Conservation (phyloP, 1,140 invertebrate species). For the Tetragnatha versicolor region DNA sequence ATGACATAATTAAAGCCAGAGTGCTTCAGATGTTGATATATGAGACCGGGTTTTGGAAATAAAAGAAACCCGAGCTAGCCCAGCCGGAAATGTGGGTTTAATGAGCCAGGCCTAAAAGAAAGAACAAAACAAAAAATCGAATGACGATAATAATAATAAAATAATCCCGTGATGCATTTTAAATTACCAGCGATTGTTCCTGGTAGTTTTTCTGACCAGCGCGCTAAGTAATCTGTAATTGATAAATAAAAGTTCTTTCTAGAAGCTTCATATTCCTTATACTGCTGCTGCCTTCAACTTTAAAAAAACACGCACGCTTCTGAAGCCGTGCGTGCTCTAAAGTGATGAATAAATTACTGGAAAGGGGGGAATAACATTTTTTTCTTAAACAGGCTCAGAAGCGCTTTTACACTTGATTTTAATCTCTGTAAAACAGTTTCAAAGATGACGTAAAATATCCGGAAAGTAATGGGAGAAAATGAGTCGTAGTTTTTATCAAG, state of each 20-base stretch:
- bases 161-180: slow-evolving; percentile 45
- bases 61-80: slow-evolving; percentile 7
- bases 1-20: slow-evolving; percentile 47
- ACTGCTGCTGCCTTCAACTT: background rate
- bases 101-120: slow-evolving; percentile 39
- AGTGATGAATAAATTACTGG: slow-evolving; percentile 14
- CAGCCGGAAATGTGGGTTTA: slow-evolving; percentile 46
- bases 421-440: slow-evolving; percentile 26
- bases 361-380: background rate
- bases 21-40: slow-evolving; percentile 53
- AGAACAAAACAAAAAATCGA: slow-evolving; percentile 27
- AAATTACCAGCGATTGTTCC: slow-evolving; percentile 42
- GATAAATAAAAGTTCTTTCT: slow-evolving; percentile 36
- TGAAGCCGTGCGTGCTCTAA: background rate
- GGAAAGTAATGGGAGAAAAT: slow-evolving; percentile 22
- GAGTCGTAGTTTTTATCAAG: background rate
- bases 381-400: no score
- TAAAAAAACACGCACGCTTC: background rate
- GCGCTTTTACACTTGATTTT: slow-evolving; percentile 18
- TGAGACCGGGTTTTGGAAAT: slow-evolving; percentile 8
- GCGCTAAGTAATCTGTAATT: background rate
- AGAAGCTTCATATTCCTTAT: no score
- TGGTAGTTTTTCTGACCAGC: slow-evolving; percentile 9
- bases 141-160: no score
- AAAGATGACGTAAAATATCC: slow-evolving; percentile 8